phyloP scores from a whole-genome alignment of 2,888 invertebrate species.

The Leptinotarsa rubiginosa region DNA sequence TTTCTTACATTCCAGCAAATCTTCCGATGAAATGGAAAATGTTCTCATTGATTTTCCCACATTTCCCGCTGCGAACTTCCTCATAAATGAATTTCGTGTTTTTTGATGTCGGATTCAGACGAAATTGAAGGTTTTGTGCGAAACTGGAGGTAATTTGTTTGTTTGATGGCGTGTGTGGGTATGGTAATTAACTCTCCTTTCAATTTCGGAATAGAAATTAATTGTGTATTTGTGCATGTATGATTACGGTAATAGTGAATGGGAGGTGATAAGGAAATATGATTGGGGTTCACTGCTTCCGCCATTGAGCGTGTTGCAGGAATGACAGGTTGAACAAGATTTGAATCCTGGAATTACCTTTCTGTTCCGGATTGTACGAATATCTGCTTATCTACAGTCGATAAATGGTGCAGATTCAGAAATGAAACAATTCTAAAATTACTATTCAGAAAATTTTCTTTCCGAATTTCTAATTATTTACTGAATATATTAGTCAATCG shows the following conservation, averaged over 20 bases:
- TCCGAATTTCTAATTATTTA: too few species aligned
- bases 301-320: neutral
- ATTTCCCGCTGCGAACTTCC: slow-evolving; percentile 10
- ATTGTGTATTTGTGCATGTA: slow-evolving; percentile 17
- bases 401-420: too few species aligned
- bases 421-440: too few species aligned
- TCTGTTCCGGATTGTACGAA: too few species aligned
- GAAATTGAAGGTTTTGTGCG: slow-evolving; percentile 20
- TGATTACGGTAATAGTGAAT: slow-evolving; percentile 14
- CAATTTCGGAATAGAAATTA: slow-evolving; percentile 18
- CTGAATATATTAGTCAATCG: too few species aligned
- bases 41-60: slow-evolving; percentile 20
- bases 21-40: slow-evolving; percentile 23
- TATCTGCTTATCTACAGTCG: too few species aligned
- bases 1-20: slow-evolving; percentile 21
- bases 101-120: slow-evolving; percentile 13
- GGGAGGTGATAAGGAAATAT: neutral
- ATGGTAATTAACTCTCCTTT: slow-evolving; percentile 27
- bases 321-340: neutral
- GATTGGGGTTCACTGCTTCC: neutral
- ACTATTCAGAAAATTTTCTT: too few species aligned
- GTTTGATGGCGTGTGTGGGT: slow-evolving; percentile 24
- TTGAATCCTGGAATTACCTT: too few species aligned
- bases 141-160: slow-evolving; percentile 15
- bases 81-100: slow-evolving; percentile 19